Evolutionary conservation across 1,140 invertebrate genomes (phyloP), one percentile per base, ranked within the genome.

Genomic region (Rhopalosiphum maidis): DNA sequence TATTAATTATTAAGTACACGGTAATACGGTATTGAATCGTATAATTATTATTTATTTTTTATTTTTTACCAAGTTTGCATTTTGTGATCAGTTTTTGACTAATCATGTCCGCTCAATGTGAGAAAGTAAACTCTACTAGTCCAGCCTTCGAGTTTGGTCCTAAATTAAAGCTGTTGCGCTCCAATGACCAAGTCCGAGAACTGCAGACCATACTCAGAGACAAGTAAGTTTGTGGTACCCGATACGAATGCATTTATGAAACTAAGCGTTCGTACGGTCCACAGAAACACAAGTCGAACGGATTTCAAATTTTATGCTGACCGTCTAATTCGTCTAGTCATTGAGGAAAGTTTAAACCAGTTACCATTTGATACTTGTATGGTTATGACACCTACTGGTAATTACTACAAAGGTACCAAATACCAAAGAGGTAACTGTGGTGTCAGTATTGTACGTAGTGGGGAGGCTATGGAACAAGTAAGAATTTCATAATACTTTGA

Each of bases 291-390:
- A 51, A 96, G 97, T 22, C 96, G 99, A 94, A 99, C 98, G 96
- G 99, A 99, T 95, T 99, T 99, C 95, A 99, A 99, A 95, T 99
- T 99, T 95, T 99, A 98, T 95, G 99, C 99, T 21, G 99, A 99
- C 96, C 96, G 99, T 95, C 95, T 97, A 95, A 99, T 99, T 94
- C 96, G 98, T 43, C 95, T 99, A 90, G 98, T 99, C 9, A 99
- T 99, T 94, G 99, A 99, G 96, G 99, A 99, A 96, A 99, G 99
- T 94, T 96, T 99, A 55, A 99, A 99, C 95, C 98, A 99, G 95
- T 96, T 99, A 86, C 99, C 99, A 46, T 99, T 99, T 95, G 97
- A 97, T 21, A 97, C 98, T 95, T 97, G 97, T 95, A 96, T 97
- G 94, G 97, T 99, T 9, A 97, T 97, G 35, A 99, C 99, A 51